Evolutionary conservation across 2,797 vertebrate species (phyloP), one percentile per base, ranked within the genome.

Genomic region (Bovichtus diacanthus): DNA sequence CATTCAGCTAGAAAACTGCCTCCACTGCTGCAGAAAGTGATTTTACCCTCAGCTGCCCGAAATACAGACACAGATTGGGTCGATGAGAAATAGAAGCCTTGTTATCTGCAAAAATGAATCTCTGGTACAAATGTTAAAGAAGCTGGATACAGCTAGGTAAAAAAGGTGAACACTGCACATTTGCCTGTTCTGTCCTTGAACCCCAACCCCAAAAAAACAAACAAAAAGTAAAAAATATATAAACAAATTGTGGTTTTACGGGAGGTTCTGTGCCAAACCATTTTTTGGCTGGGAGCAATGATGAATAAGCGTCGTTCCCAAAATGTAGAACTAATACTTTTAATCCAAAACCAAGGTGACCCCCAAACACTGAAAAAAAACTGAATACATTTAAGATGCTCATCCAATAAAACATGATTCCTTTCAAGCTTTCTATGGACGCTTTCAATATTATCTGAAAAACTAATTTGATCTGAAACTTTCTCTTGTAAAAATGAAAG

Each of bases 1-100:
- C 78, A 78, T 18, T 72, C 61, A 53, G 53, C 62, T 54, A 51
- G 62, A 80, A 80, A 80, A 84, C 75, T 62, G 78, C 61, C 47
- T 66, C 27, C 64, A 36, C 61, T 74, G 68, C 81, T 70, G 60
- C 58, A 58, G 64, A 65, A 65, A 68, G 41, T 10, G 6, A 71
- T 70, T 76, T 80, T 56, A 58, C 62, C 44, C 53, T 29, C 36
- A 82, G 62, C 7, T 69, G 41, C 68, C 55, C 47, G 60, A 76
- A 64, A 67, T 21, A 73, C n/a, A 67, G 71, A 11, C 38, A 55
- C 29, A 65, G 39, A 73, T 16, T 19, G 29, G 46, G 39, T 38
- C 1, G 15, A 64, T 34, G 43, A 65, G 68, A 74, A 71, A 38
- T 27, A 51, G 11, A 5, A 9, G 6, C 19, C 9, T 31, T 70